Conservation (phyloP, 2,888 invertebrate species). For the Electrophaes corylata region DNA sequence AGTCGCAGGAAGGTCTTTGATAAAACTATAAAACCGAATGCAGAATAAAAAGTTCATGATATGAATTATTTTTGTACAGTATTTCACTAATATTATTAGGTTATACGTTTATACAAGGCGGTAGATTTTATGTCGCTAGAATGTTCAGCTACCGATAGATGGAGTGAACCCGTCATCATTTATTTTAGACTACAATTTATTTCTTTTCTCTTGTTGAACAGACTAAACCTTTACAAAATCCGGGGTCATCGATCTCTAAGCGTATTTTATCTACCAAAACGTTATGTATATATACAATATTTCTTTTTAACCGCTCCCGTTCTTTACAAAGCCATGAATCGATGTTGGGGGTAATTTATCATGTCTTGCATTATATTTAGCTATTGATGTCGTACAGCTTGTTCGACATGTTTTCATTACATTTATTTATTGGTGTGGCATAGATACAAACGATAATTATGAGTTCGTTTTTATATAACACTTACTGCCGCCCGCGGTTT, state of each 20-base stretch:
- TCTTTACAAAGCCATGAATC: slow-evolving; percentile 8
- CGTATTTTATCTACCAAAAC: slow-evolving; percentile 8
- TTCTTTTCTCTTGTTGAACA: slow-evolving; percentile 19
- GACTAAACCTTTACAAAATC: slow-evolving; percentile 13
- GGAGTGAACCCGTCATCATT: slow-evolving; percentile 8
- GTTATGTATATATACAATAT: slow-evolving; percentile 8
- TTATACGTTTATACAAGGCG: too few relatives aligned
- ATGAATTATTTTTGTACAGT: too few relatives aligned
- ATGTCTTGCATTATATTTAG: slow-evolving; percentile 7
- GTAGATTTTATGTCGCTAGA: too few relatives aligned
- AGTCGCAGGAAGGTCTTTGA: too few relatives aligned
- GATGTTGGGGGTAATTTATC: slow-evolving; percentile 17
- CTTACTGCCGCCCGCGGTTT: too few relatives aligned
- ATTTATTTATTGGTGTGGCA: slow-evolving; percentile 1
- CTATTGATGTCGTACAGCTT: slow-evolving; percentile 15
- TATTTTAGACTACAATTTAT: slow-evolving; percentile 20
- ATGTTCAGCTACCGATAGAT: slow-evolving; percentile 1
- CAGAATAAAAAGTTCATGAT: too few relatives aligned
- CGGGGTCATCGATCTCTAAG: slow-evolving; percentile 18
- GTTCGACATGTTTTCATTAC: slow-evolving; percentile 4
- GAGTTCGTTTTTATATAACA: neutral
- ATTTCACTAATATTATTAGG: too few relatives aligned
- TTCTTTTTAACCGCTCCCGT: slow-evolving; percentile 12
- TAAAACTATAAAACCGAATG: too few relatives aligned
- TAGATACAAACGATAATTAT: neutral